Evolutionary conservation across 2,797 vertebrate species (phyloP), one percentile per base, ranked within the genome.

Genomic region (Phrynocephalus vlangalii): DNA sequence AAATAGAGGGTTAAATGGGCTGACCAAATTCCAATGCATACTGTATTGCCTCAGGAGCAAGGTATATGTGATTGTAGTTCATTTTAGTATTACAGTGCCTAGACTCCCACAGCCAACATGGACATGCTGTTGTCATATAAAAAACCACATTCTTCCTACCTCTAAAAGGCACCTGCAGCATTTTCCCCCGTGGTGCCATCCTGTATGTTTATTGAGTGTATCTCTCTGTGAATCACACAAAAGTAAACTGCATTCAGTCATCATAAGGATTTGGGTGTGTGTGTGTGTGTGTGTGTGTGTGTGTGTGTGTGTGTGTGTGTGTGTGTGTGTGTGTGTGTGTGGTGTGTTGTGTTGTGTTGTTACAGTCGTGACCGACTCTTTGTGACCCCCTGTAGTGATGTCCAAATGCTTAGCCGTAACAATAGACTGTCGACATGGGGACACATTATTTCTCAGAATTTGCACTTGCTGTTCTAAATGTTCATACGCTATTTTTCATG

Each of bases 31-130:
- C 79, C 70, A 83, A 18, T 86, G 2, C 1, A 79, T 5, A 44
- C 38, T 44, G 38, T 44, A 8, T 86, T 38, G 90, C 44, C 10
- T 78, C 66, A 79, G 52, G 30, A 83, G 63, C 38, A 87, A 86
- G 13, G 13, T 5, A 15, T 63, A 63, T 63, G 15, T 63, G 60
- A 18, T 63, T 18, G 60, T 63, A 63, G 18, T 63, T 63, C 15
- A 18, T 18, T 63, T 15, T 20, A 15, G 18, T 63, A 5, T 16
- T 20, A 63, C 18, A 60, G 6, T 13, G 9, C 56, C 56, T 16
- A 60, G 60, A 63, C 60, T 22, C 60, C 60, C 60, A 63, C 15
- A 63, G 18, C 16, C 15, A 63, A 63, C 18, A 63, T 63, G 60
- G 60, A 22, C 60, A 63, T 6, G 15, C 60, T 63, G 15, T 63